These are phyloP conservation scores for Cardiocondyla obscurior DNA, from an alignment of 1,140 invertebrate species.

Conservation along the genomic window DNA sequence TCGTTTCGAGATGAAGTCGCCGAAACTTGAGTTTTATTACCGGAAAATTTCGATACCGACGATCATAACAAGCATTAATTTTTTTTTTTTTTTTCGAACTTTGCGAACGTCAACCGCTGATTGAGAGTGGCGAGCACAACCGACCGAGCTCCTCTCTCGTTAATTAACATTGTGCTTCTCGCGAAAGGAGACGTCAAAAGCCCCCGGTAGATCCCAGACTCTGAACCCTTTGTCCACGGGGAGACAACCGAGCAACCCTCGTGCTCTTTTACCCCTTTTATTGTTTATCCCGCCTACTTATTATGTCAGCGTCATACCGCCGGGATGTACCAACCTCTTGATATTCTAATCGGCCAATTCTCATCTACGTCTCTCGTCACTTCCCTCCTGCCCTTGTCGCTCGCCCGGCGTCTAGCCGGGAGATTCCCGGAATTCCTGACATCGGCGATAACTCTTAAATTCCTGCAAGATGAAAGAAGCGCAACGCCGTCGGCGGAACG, in stretches of 20 bases:
- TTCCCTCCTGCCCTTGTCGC: not conserved
- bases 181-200: slow-evolving; percentile 79
- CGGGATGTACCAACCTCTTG: slow-evolving; percentile 59
- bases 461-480: slow-evolving; percentile 65
- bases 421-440: slow-evolving; percentile 64
- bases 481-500: slow-evolving; percentile 57
- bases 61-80: slow-evolving; percentile 28
- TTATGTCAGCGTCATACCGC: slow-evolving; percentile 58
- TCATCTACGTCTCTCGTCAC: slow-evolving; percentile 33
- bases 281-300: slow-evolving; percentile 73
- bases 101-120: slow-evolving; percentile 78
- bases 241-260: slow-evolving; percentile 24
- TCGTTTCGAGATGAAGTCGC: not conserved
- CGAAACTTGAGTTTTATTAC: not conserved
- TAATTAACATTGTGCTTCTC: slow-evolving; percentile 78
- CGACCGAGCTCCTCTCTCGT: slow-evolving; percentile 73
- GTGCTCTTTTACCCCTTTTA: slow-evolving; percentile 65
- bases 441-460: slow-evolving; percentile 65
- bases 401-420: not conserved
- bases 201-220: slow-evolving; percentile 63
- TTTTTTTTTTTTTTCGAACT: slow-evolving; percentile 58
- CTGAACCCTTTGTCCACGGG: slow-evolving; percentile 57
- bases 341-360: slow-evolving; percentile 70
- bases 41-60: not conserved
- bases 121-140: slow-evolving; percentile 75